A percentile compares a stretch with the other conserved stretches of the same genome.
phyloP scores from a whole-genome alignment of 1,140 invertebrate genomes.

The Drosophila orosa region DNA sequence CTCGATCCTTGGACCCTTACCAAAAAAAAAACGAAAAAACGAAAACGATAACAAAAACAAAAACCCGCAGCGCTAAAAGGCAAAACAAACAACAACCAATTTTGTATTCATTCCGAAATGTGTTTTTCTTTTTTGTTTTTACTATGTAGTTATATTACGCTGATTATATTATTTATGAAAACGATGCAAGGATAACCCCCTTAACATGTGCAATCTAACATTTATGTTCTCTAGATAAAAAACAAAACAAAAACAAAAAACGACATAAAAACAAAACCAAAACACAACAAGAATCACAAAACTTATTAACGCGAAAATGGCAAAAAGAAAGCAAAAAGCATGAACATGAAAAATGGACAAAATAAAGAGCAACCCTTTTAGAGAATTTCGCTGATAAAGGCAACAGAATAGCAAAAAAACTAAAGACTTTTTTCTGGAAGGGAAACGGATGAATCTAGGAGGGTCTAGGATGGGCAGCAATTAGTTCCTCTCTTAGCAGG shows the following conservation, averaged over 20 bases:
- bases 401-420: conserved; percentile 75
- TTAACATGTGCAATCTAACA: conserved; percentile 76
- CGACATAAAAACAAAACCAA: conserved; percentile 38
- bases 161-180: conserved; percentile 69
- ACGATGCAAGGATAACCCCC: conserved; percentile 48
- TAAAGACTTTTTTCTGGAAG: conserved; percentile 3
- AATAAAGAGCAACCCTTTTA: conserved; percentile 80
- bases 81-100: conserved; percentile 61
- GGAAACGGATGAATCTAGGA: background rate
- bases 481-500: background rate
- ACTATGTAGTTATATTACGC: conserved; percentile 68
- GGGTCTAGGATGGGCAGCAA: background rate
- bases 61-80: conserved; percentile 65
- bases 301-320: conserved; percentile 65
- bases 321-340: conserved; percentile 51
- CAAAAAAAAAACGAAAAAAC: conserved; percentile 27
- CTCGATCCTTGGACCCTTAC: conserved; percentile 14
- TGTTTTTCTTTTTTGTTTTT: conserved; percentile 61
- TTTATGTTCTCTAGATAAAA: conserved; percentile 69
- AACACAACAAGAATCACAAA: conserved; percentile 62
- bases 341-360: conserved; percentile 55
- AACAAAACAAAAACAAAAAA: conserved; percentile 23
- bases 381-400: conserved; percentile 82
- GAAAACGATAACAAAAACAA: no score
- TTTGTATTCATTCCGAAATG: conserved; percentile 79